Conservation (phyloP, 2,797 vertebrate species). For the Champsocephalus gunnari region DNA sequence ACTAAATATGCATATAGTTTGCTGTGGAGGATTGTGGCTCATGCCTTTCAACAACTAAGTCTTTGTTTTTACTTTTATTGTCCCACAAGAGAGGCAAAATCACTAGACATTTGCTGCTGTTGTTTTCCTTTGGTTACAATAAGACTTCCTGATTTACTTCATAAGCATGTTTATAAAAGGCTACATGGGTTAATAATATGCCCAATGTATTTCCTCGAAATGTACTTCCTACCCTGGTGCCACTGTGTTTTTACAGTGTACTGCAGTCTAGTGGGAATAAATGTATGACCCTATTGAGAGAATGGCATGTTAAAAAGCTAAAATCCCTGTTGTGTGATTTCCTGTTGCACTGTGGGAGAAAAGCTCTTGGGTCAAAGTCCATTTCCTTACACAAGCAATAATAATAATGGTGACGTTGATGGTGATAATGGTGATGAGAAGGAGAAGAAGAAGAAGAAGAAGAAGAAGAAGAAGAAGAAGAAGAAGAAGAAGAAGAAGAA, state of each 20-base stretch:
- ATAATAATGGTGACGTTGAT: background rate
- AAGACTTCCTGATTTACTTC: slow-evolving; percentile 27
- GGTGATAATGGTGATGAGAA: background rate
- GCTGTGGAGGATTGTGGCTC: slow-evolving; percentile 19
- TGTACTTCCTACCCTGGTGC: slow-evolving; percentile 13
- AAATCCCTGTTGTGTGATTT: slow-evolving; percentile 69
- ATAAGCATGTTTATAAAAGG: slow-evolving; percentile 22
- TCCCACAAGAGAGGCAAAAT: background rate
- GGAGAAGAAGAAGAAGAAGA: background rate
- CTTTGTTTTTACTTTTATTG: slow-evolving; percentile 25
- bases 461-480: background rate
- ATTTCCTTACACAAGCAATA: slow-evolving; percentile 32
- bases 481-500: background rate
- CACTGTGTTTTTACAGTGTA: slow-evolving; percentile 25
- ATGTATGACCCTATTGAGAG: slow-evolving; percentile 46
- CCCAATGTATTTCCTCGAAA: slow-evolving; percentile 10
- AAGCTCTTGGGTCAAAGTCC: slow-evolving; percentile 47
- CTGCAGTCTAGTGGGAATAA: slow-evolving; percentile 29
- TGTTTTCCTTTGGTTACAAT: slow-evolving; percentile 17
- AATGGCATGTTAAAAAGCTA: slow-evolving; percentile 60
- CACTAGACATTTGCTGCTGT: background rate
- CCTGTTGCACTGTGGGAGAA: slow-evolving; percentile 65
- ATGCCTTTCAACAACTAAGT: slow-evolving; percentile 12
- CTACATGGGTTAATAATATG: slow-evolving; percentile 16
- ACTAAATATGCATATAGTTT: slow-evolving; percentile 34